Evolutionary conservation across 2,888 invertebrate species (phyloP), one percentile per base, ranked within the genome.

Genomic region (Ellobium chinense): DNA sequence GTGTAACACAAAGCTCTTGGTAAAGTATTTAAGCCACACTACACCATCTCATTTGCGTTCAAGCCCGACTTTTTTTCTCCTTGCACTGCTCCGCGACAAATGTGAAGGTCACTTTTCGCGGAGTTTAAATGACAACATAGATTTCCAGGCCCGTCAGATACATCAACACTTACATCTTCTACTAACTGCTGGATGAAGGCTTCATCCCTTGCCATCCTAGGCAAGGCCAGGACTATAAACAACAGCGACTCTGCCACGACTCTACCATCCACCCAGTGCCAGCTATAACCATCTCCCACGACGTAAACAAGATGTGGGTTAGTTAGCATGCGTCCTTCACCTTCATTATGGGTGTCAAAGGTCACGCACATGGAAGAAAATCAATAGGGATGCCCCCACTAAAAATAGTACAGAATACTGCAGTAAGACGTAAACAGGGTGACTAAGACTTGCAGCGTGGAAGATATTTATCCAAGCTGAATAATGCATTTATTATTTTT

Each of bases 341-440:
- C 82, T 81, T 82, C 58, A 39, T 39, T 39, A 31, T 39, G 36
- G 60, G 36, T 36, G 70, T 80, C 66, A 81, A 72, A 82, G 84
- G 80, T 82, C 78, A 81, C 31, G 78, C 84, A 84, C 80, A 84
- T 82, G 80, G 68, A 27, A 39, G 21, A 5, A n/a, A 56, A 29
- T 46, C 46, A 46, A 46, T 46, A 46, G 60, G 60, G 60, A 27
- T 60, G 27, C n/a, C 27, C n/a, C 60, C 5, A 24, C 60, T 60
- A 60, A 60, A 60, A 60, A 60, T 60, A 60, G 60, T 7, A 14
- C 60, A n/a, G 60, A 14, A 24, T 7, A 24, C 12, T 14, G 9
- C 54, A 54, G 54, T 54, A 21, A 24, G 12, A 60, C 60, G 60
- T 7, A 60, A 27, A 60, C n/a, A 27, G 7, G 46, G 46, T 46